Evolutionary conservation across 2,113 vertebrate species (phyloP), one percentile per base, ranked within the genome.

Genomic region (Pimephales promelas): DNA sequence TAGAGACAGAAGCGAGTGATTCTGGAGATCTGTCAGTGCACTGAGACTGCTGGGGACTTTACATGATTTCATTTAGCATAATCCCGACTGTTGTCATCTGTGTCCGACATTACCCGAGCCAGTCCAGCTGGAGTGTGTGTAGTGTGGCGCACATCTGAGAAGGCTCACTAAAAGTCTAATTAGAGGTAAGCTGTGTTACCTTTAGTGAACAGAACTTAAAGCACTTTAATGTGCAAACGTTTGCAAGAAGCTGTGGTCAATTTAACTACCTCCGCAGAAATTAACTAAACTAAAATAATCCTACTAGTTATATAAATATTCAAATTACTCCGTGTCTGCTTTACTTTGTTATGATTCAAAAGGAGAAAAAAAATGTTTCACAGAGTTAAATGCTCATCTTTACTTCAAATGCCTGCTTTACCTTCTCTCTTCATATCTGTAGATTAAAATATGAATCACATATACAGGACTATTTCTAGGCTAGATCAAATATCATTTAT

Each of bases 151-250:
- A 5, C 43, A 43, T 43, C 75, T 45, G 75, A 36, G 36, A 78
- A 40, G 74, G 52, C 31, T n/a, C 20, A 31, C 47, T 75, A 34
- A 78, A 61, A 61, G 75, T 59, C 36, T 24, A 18, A 45, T 59
- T 78, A 61, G 76, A 78, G 76, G 76, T 78, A 78, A 78, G 76
- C 36, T 61, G 28, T 61, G 28, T 28, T 78, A 11, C 34, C 56
- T 78, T 78, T 9, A 57, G 74, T 57, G 31, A 57, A 73, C 57
- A 31, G 10, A 57, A 75, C 24, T 56, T 36, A 56, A 72, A 72
- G n/a, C 31, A 61, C 4, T 78, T 4, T n/a, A 24, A 61, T 43
- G 6, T 71, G 68, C 22, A 71, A 45, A 45, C 40, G 22, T 45
- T 45, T 72, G 68, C 64, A 22, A 66, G 11, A 66, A 34, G 10